Evolutionary conservation across 53 echinoderm and acorn worm species (phyloP), one percentile per base, ranked within the genome.

Genomic region (Hippasteria phrygiana): DNA sequence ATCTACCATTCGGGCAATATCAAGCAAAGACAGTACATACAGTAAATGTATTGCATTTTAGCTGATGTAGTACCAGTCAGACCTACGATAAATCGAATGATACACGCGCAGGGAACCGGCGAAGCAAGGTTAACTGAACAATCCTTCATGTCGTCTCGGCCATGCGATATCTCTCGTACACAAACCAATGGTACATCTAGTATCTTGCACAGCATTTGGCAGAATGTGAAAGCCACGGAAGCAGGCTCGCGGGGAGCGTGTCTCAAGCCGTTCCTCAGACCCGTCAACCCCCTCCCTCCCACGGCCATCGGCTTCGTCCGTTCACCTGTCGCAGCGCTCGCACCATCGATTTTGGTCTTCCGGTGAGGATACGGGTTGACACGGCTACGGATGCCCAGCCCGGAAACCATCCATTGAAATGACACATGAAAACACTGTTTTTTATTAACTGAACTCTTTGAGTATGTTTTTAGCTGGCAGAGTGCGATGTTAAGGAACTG

Each of bases 291-390:
- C 65, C 62, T 31, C 65, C 64, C 66, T 64, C 66, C 64, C 65
- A 46, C 32, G 32, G 66, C 83, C 16, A 45, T 14, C 32, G 6
- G 71, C 85, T 42, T 71, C 71, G 85, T 69, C 48, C 85, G 70
- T 24, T 70, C 85, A 85, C 85, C 85, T 85, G 85, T 64, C 85
- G 22, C 70, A 42, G 20, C 37, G 85, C 69, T 85, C 50, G 70
- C 70, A 29, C 85, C 85, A 85, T 85, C 85, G 85, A 85, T 85
- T 85, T 36, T 37, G 27, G 59, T 36, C 50, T 85, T 85, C 85
- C 85, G 85, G 20, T 64, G 18, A 83, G 83, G 83, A 83, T 83
- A 31, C 39, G 65, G 46, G 17, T 16, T 73, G 73, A 73, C 73
- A 73, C 73, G 22, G 43, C 73, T 12, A 24, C 73, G 66, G 45